Evolutionary conservation across 2,797 vertebrate genomes (phyloP).

Genomic region (Acanthurus lineatus): DNA sequence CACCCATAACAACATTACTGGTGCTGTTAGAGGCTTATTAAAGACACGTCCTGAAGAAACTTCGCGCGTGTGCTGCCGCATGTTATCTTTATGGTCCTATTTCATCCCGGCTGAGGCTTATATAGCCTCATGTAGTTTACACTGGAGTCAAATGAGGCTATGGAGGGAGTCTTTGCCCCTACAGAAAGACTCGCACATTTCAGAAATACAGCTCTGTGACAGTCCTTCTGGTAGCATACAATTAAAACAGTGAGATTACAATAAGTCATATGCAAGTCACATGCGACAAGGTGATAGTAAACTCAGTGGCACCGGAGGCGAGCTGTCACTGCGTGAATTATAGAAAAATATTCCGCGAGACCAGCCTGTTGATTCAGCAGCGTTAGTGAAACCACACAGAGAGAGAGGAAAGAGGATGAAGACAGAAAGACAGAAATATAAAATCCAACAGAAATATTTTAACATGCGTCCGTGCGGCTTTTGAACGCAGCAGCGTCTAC

Average conservation of each 20-base stretch:
- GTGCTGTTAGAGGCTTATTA: background rate
- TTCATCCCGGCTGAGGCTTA: slow-evolving; percentile 14
- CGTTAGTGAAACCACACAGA: background rate
- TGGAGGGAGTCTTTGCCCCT: background rate
- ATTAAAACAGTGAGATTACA: background rate
- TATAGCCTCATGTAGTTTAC: background rate
- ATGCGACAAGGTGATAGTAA: slow-evolving; percentile 15
- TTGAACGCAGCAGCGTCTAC: background rate
- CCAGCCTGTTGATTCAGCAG: slow-evolving; percentile 77
- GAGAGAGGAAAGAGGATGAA: background rate
- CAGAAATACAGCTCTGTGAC: background rate
- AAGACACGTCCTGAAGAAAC: background rate
- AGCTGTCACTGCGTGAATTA: background rate
- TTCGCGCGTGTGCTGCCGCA: background rate
- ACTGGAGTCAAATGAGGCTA: background rate
- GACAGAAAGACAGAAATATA: background rate
- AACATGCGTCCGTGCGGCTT: background rate
- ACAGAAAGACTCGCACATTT: background rate
- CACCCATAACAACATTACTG: background rate
- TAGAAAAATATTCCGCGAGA: background rate
- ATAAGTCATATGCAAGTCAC: background rate
- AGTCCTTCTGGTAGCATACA: too few species aligned
- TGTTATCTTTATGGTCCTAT: slow-evolving; percentile 25
- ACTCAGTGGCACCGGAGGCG: background rate
- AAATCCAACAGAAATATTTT: background rate